Evolutionary conservation across 2,113 vertebrate genomes (phyloP), one percentile per base, ranked within the genome.

Genomic region (Mola mola): DNA sequence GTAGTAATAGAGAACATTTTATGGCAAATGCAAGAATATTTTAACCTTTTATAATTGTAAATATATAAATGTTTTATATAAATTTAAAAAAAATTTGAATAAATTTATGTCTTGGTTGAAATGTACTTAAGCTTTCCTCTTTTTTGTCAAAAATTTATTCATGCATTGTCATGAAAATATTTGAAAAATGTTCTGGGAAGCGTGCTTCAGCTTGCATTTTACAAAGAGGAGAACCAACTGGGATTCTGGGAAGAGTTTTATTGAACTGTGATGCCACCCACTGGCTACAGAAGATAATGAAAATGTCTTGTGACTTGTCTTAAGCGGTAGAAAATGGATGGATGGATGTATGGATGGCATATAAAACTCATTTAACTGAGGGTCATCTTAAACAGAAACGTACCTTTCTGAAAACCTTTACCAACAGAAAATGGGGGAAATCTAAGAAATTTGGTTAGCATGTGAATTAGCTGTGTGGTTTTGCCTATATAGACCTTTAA

Each of bases 231-330:
- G 22, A 41, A 34, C n/a, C 37, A 43, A 21, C 20, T 12, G 33
- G 2, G 42, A 20, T 1, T 15, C 22, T 0, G 24, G 19, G 4
- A n/a, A 43, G 40, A 62, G 20, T 65, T 49, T 36, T 20, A 58
- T 42, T 73, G 38, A 36, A 12, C n/a, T 43, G 60, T 78, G 42
- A 58, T 92, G 78, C 87, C 90, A 72, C 74, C 90, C 46, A 33
- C 63, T 90, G 90, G 90, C 22, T 3, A 17, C 20, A 53, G 2
- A 40, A 17, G n/a, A 68, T 44, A 80, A 70, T 53, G 8, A 58
- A 4, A 1, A n/a, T n/a, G n/a, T n/a, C n/a, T n/a, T n/a, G n/a
- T n/a, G n/a, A n/a, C n/a, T n/a, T n/a, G n/a, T n/a, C n/a, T n/a
- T n/a, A n/a, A n/a, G n/a, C n/a, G n/a, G n/a, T n/a, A n/a, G n/a